These are phyloP conservation scores for Gymnogyps californianus DNA, from an alignment of 2,113 vertebrate species.

Conservation along the genomic window DNA sequence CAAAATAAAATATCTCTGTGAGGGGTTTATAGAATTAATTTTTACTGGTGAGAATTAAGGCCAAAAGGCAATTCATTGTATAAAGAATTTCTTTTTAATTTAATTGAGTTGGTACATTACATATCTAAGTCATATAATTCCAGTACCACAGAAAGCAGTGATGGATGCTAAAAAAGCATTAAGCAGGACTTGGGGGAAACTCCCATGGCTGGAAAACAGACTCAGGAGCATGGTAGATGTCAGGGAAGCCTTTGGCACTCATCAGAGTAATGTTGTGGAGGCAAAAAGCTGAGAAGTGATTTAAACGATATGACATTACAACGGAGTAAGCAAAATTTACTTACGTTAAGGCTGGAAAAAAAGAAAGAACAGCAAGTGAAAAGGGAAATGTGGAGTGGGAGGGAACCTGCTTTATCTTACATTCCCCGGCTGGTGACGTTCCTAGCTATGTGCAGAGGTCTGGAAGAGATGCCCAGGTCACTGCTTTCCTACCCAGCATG, in stretches of 20 bases:
- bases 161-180: not conserved
- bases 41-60: not conserved
- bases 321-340: not conserved
- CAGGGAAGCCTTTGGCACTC: not conserved
- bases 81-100: not conserved
- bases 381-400: not conserved
- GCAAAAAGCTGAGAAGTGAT: not conserved
- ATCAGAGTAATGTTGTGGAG: not conserved
- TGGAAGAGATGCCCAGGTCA: not conserved
- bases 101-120: not conserved
- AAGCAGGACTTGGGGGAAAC: not conserved
- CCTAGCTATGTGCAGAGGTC: not conserved
- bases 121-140: not conserved
- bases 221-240: not conserved
- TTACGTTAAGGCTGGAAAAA: not conserved
- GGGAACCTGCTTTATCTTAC: not conserved
- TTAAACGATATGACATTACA: not conserved
- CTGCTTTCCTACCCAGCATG: not conserved
- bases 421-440: not conserved
- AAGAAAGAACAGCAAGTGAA: not conserved
- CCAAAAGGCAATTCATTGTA: not conserved
- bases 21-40: not conserved
- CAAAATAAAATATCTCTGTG: not conserved
- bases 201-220: not conserved
- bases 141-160: not conserved